These are phyloP conservation scores for Cephus cinctus DNA, from an alignment of 1,140 invertebrate species.

Conservation along the genomic window DNA sequence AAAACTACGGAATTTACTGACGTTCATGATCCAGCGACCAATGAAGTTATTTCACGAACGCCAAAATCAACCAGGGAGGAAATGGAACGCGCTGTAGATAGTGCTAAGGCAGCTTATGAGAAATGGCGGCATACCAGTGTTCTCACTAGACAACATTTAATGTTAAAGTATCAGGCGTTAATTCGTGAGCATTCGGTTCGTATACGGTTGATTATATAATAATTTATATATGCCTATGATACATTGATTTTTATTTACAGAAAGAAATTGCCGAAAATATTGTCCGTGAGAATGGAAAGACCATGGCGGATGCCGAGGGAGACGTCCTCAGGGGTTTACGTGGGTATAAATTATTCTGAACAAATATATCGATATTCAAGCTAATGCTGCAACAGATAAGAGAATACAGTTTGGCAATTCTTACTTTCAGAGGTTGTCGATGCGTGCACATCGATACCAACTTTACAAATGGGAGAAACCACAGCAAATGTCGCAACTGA, in stretches of 20 bases:
- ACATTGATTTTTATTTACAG: conserved; percentile 29
- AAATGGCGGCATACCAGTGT: conserved; percentile 92
- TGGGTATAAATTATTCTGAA: conserved; percentile 57
- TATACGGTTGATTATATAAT: conserved; percentile 10
- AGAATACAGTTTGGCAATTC: conserved; percentile 3
- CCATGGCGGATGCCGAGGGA: conserved; percentile 94
- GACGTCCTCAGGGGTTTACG: conserved; percentile 96
- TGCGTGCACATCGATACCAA: conserved; percentile 91
- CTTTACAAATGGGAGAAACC: conserved; percentile 89
- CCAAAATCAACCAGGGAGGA: conserved; percentile 89
- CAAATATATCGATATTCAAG: conserved; percentile 5
- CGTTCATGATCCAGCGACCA: conserved; percentile 90
- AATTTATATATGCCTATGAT: background rate
- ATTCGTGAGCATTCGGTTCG: conserved; percentile 75
- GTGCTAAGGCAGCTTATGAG: conserved; percentile 80
- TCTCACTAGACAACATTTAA: conserved; percentile 90
- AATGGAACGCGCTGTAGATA: conserved; percentile 88
- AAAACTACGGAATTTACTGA: conserved; percentile 92
- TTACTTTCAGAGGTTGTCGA: conserved; percentile 86
- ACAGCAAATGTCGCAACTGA: conserved; percentile 89
- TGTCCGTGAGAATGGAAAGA: conserved; percentile 97
- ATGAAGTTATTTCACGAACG: conserved; percentile 78
- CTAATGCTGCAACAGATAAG: background rate
- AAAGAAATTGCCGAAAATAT: conserved; percentile 89
- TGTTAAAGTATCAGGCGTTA: conserved; percentile 87